Conservation (phyloP, 2,113 vertebrate genomes). For the Desmodus rotundus region DNA sequence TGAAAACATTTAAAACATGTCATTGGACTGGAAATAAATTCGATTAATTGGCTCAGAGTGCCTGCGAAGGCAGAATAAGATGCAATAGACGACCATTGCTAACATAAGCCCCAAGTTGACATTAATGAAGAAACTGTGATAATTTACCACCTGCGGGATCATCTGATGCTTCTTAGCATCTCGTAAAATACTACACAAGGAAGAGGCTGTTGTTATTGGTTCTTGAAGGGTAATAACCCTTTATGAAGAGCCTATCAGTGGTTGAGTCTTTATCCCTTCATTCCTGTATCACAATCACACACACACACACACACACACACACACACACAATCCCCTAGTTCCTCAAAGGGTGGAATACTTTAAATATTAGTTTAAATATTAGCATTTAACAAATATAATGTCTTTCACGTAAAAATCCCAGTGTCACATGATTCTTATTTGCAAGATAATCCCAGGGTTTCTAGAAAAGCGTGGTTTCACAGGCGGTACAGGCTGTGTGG, state of each 20-base stretch:
- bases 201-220: not conserved
- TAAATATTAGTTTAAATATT: not conserved
- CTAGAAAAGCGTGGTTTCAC: not conserved
- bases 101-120: constrained; percentile 35
- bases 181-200: not conserved
- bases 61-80: constrained; percentile 37
- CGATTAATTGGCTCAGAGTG: constrained; percentile 12
- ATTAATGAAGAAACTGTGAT: constrained; percentile 42
- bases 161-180: constrained; percentile 18
- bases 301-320: not conserved
- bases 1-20: constrained; percentile 42
- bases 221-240: not conserved
- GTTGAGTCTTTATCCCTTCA: not conserved
- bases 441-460: not conserved
- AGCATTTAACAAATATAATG: not conserved
- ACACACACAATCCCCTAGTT: not conserved
- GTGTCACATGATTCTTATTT: not conserved
- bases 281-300: not conserved
- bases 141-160: constrained; percentile 53
- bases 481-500: not conserved
- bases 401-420: not conserved
- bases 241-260: not conserved
- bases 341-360: not conserved
- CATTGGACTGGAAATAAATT: constrained; percentile 33
- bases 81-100: not conserved